A percentile compares a stretch with the other conserved stretches of the same genome.
phyloP scores from a whole-genome alignment of 2,797 vertebrate genomes.

The Staurois parvus region DNA sequence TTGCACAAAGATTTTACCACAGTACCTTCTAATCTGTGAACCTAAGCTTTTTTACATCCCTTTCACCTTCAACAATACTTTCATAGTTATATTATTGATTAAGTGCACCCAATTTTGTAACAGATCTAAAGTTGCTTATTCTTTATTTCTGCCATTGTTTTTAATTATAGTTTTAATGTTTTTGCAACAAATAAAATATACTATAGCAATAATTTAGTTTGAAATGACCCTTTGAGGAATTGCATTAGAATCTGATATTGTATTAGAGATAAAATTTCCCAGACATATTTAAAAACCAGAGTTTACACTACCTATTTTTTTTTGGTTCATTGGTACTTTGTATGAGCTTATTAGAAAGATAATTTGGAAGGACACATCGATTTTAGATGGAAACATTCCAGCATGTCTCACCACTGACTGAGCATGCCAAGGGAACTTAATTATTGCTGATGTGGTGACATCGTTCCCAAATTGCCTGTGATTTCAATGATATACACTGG shows the following conservation, averaged over 20 bases:
- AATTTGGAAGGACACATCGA: slow-evolving; percentile 14
- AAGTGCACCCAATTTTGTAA: too few relatives aligned
- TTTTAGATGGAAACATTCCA: background rate
- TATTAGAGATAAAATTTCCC: background rate
- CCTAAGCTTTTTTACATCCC: too few relatives aligned
- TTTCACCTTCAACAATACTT: too few relatives aligned
- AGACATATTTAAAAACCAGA: background rate
- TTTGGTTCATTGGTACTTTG: background rate
- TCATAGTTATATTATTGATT: too few relatives aligned
- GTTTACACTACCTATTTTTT: background rate
- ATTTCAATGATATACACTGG: slow-evolving; percentile 5
- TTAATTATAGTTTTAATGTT: too few relatives aligned
- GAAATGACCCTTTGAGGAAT: too few relatives aligned
- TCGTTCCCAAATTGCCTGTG: background rate
- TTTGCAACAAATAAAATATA: too few relatives aligned
- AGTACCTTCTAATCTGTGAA: too few relatives aligned
- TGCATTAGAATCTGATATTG: background rate
- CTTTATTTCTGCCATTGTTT: too few relatives aligned
- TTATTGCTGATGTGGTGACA: slow-evolving; percentile 16
- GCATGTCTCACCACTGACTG: background rate
- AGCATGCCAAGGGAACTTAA: slow-evolving; percentile 17
- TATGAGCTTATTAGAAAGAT: background rate
- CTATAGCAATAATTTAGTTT: too few relatives aligned
- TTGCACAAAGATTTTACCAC: too few relatives aligned
- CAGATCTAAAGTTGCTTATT: too few relatives aligned